Conservation (phyloP, 1,140 invertebrate species). For the Panonychus citri region DNA sequence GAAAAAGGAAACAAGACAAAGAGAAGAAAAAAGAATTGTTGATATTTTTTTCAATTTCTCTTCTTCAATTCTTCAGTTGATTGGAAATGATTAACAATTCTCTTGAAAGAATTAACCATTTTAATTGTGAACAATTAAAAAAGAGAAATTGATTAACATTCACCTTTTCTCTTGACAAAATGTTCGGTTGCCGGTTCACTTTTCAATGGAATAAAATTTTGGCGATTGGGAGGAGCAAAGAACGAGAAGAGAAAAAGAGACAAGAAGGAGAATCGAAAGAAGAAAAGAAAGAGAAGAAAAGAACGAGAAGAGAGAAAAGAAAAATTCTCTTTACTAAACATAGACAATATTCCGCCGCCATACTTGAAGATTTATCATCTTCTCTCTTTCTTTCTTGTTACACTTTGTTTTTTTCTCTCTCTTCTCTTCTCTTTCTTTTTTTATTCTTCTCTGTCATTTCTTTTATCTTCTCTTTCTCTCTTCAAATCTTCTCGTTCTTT, state of each 20-base stretch:
- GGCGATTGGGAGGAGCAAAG: neutral
- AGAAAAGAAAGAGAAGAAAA: neutral
- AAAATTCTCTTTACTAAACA: neutral
- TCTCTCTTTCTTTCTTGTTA: neutral
- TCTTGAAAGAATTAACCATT: neutral
- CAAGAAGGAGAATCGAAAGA: neutral
- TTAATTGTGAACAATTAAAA: neutral
- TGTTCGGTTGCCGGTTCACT: neutral
- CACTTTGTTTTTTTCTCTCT: neutral
- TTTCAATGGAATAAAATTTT: neutral
- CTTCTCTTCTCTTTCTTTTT: neutral
- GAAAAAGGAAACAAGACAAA: no score
- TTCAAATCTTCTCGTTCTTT: neutral
- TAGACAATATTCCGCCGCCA: no score
- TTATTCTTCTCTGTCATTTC: neutral
- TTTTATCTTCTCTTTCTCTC: neutral
- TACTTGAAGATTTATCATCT: neutral
- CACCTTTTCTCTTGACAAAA: neutral
- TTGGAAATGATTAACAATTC: neutral
- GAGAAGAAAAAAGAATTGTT: no score
- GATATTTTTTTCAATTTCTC: no score
- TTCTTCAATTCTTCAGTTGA: no score
- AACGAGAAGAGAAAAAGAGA: neutral
- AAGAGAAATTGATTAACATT: neutral
- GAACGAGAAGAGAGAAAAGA: neutral